phyloP scores from a whole-genome alignment of 2,797 vertebrate species.

The Chelon auratus region DNA sequence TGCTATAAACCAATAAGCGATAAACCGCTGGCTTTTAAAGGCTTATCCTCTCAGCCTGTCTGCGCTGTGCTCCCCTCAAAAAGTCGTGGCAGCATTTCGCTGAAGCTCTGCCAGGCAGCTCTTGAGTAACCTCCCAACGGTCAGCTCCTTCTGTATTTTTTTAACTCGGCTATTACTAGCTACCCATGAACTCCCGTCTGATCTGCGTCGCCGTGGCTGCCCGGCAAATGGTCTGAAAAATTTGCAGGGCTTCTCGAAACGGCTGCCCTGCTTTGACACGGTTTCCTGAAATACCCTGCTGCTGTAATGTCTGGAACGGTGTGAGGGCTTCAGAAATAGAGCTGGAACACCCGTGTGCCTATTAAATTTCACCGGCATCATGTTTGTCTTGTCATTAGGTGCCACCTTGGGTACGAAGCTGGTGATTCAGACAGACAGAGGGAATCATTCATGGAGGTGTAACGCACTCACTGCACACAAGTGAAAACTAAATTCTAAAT shows the following conservation, averaged over 20 bases:
- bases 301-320: constrained; percentile 44
- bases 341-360: constrained; percentile 39
- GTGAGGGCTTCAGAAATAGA: constrained; percentile 64
- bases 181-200: constrained; percentile 27
- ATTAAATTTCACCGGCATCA: constrained; percentile 62
- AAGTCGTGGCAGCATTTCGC: constrained; percentile 27
- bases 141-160: constrained; percentile 36
- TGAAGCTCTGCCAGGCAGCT: constrained; percentile 34
- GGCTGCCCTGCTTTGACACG: constrained; percentile 54
- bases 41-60: constrained; percentile 53
- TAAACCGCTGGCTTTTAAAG: constrained; percentile 28
- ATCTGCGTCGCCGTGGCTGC: constrained; percentile 1
- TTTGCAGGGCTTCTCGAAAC: constrained; percentile 35
- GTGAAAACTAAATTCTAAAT: too few species aligned
- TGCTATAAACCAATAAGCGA: constrained; percentile 17
- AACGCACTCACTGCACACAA: too few species aligned
- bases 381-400: constrained; percentile 35
- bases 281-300: constrained; percentile 71
- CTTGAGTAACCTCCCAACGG: constrained; percentile 32
- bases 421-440: neutral
- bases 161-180: constrained; percentile 25
- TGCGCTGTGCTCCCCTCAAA: constrained; percentile 29
- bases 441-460: neutral
- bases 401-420: constrained; percentile 22
- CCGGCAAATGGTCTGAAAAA: constrained; percentile 10